These are phyloP conservation scores for Coelopa frigida DNA, from an alignment of 1,140 invertebrate genomes.

Conservation along the genomic window DNA sequence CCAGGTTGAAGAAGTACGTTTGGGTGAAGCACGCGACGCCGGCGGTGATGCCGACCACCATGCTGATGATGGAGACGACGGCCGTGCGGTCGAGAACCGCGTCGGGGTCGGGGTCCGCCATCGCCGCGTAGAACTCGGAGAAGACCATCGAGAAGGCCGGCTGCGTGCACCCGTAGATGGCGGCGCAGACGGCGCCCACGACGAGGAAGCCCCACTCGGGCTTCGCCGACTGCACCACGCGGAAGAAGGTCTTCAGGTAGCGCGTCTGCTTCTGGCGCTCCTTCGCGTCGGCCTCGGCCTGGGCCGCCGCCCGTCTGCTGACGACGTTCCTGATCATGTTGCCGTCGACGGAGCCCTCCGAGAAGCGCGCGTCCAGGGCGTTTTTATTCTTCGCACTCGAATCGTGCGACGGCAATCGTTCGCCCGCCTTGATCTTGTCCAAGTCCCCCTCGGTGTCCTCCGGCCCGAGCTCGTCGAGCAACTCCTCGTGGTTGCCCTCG, in stretches of 20 bases:
- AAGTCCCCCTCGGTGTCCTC: conserved; percentile 32
- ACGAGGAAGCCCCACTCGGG: conserved; percentile 71
- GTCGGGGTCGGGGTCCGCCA: conserved; percentile 49
- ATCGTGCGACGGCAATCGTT: conserved; percentile 24
- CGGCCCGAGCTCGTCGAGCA: conserved; percentile 51
- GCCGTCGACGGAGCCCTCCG: conserved; percentile 5
- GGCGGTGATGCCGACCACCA: conserved; percentile 64
- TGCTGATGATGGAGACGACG: conserved; percentile 58
- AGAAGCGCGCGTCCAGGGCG: neutral
- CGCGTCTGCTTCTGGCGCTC: conserved; percentile 7
- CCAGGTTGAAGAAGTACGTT: conserved; percentile 66
- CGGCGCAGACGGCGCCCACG: conserved; percentile 62
- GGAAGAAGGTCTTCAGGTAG: conserved; percentile 43
- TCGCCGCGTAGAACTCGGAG: conserved; percentile 65
- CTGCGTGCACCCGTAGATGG: conserved; percentile 64
- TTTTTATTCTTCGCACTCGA: conserved; percentile 9
- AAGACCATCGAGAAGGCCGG: conserved; percentile 77
- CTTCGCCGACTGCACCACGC: conserved; percentile 63
- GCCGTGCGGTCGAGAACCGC: conserved; percentile 54
- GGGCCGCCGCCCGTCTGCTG: neutral
- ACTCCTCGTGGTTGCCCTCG: conserved; percentile 40
- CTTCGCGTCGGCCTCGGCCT: neutral
- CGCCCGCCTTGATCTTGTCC: conserved; percentile 1
- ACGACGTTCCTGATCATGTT: conserved; percentile 5
- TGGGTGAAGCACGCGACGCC: conserved; percentile 61